Evolutionary conservation across 2,888 invertebrate genomes (phyloP).

Genomic region (Apamea monoglypha): DNA sequence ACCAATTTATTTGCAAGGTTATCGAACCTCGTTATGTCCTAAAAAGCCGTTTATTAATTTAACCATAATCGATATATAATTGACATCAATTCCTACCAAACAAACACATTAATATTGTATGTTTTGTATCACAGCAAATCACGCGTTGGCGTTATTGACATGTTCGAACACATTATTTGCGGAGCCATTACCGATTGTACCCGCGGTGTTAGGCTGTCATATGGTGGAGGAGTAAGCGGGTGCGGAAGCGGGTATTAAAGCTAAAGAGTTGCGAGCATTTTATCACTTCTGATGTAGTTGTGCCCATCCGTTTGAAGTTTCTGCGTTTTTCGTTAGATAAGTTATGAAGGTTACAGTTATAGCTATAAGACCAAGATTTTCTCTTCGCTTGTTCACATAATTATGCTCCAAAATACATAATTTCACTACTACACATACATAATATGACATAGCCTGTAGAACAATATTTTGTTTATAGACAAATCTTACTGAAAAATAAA

Average conservation of each 20-base stretch:
- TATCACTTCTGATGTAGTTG: background rate
- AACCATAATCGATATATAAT: constrained; percentile 30
- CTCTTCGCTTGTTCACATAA: background rate
- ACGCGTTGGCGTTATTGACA: constrained; percentile 55
- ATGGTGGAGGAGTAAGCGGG: constrained; percentile 19
- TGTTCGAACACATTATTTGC: constrained; percentile 61
- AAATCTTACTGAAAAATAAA: background rate
- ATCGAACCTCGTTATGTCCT: background rate
- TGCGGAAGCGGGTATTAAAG: background rate
- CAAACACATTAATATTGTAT: constrained; percentile 50
- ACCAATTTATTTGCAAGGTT: background rate
- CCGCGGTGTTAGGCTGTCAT: constrained; percentile 16
- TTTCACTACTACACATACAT: background rate
- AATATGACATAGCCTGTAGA: background rate
- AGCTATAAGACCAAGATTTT: background rate
- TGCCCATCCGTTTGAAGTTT: background rate
- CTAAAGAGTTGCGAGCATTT: background rate
- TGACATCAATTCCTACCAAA: constrained; percentile 27
- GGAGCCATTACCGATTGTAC: constrained; percentile 62
- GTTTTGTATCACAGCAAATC: constrained; percentile 62
- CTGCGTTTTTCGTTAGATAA: background rate
- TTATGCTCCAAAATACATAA: background rate
- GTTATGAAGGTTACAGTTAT: background rate
- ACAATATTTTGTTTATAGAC: background rate
- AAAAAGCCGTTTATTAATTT: background rate